Evolutionary conservation across 2,797 vertebrate genomes (phyloP), one percentile per base, ranked within the genome.

Genomic region (Rhincodon typus): DNA sequence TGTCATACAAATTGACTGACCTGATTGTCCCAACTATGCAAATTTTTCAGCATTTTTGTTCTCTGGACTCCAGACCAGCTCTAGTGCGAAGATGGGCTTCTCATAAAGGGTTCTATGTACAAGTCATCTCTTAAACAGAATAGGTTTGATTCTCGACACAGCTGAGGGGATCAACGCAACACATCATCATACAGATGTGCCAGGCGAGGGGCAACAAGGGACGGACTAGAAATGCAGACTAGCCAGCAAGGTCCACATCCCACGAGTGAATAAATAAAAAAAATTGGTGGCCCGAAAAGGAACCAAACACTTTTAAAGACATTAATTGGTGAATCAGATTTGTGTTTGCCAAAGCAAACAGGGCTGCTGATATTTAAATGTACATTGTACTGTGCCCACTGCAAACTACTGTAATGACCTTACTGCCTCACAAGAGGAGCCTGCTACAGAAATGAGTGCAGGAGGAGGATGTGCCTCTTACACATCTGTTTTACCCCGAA

Each of bases 11-110:
- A 90, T 7, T 66, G 87, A 7, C 87, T 90, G 87, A 8, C 57
- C 53, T n/a, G n/a, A 62, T 90, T 90, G n/a, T 30, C 87, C 30
- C 87, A 88, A 88, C 46, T 30, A 57, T 88, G 86, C 86, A 88
- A 57, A 57, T 57, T 30, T 25, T 34, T 25, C 46, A 87, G 84
- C 5, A 25, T 53, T 10, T 27, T 87, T 53, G 2, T 50, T 87
- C 0, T 50, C 50, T 53, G 2, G 25, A 30, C 23, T 87, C 50
- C 53, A 25, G 13, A 27, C 57, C 25, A 30, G 27, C 30, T 57
- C 10, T 53, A 7, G 3, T 34, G 17, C n/a, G 15, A 66, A 19
- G 4, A n/a, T 17, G 53, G 53, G 27, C 17, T 34, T 62, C 4
- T n/a, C 5, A 15, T 19, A 57, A 19, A 34, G 30, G 53, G 34